Evolutionary conservation across 2,888 invertebrate genomes (phyloP).

Genomic region (Pterobdella sp.): DNA sequence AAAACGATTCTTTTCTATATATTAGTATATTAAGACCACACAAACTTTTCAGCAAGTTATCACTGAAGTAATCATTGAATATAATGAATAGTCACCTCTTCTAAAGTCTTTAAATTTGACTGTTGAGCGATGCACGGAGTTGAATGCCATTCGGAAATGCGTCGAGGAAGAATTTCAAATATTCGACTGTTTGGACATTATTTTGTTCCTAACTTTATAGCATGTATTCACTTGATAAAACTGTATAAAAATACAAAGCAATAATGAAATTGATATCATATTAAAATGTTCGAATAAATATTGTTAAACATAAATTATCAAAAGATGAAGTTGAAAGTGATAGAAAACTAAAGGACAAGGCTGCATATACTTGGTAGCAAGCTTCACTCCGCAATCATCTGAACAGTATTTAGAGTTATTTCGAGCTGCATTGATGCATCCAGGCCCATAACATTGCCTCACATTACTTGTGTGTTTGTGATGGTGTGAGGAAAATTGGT

Average conservation of each 20-base stretch:
- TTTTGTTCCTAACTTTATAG: too few relatives aligned
- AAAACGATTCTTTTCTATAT: too few relatives aligned
- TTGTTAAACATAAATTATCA: background rate
- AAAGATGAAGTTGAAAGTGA: background rate
- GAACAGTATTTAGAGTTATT: slow-evolving; percentile 85
- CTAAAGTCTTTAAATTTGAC: slow-evolving; percentile 59
- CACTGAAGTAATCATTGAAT: too few relatives aligned
- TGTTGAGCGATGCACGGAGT: slow-evolving; percentile 79
- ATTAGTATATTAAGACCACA: too few relatives aligned
- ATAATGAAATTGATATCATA: too few relatives aligned
- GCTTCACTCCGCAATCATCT: slow-evolving; percentile 76
- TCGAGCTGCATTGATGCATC: slow-evolving; percentile 70
- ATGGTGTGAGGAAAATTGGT: background rate
- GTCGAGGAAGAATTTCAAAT: slow-evolving; percentile 68
- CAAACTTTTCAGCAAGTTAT: too few relatives aligned
- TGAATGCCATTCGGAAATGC: slow-evolving; percentile 86
- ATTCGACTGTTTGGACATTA: slow-evolving; percentile 52
- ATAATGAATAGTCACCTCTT: slow-evolving; percentile 41
- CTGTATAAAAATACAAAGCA: too few relatives aligned
- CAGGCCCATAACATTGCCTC: slow-evolving; percentile 83
- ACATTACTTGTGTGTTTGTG: slow-evolving; percentile 44
- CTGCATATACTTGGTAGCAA: slow-evolving; percentile 66
- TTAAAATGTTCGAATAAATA: background rate
- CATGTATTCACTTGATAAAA: too few relatives aligned
- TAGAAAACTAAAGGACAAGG: background rate